These are phyloP conservation scores for Alloscopus bannaensis DNA, from an alignment of 2,888 invertebrate species.

Conservation along the genomic window DNA sequence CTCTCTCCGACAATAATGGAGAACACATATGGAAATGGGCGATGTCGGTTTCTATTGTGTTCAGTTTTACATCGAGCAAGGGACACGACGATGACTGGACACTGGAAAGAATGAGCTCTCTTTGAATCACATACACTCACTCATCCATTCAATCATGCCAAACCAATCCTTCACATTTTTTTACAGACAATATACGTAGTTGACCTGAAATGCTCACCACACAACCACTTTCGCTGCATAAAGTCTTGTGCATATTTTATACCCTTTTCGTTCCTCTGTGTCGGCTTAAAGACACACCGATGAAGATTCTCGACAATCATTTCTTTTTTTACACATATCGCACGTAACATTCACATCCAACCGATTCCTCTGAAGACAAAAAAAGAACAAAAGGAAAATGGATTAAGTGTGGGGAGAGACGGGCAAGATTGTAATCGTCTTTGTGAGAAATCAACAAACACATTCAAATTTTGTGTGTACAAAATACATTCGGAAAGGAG, in stretches of 20 bases:
- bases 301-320: too few relatives aligned
- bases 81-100: slow-evolving; percentile 2
- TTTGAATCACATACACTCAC: slow-evolving; percentile 5
- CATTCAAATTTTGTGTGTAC: too few relatives aligned
- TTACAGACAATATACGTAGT: slow-evolving; percentile 10
- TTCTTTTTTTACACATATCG: too few relatives aligned
- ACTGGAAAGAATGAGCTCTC: slow-evolving; percentile 27
- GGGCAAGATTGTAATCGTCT: background rate
- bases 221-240: background rate
- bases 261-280: background rate
- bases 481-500: background rate
- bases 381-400: background rate
- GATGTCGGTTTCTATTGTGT: slow-evolving; percentile 45
- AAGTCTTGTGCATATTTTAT: background rate
- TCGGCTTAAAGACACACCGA: background rate
- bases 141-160: slow-evolving; percentile 26
- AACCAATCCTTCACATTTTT: slow-evolving; percentile 25
- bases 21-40: too few relatives aligned
- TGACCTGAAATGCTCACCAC: slow-evolving; percentile 48
- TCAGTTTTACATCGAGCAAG: too few relatives aligned
- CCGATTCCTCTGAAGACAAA: background rate
- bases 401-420: background rate
- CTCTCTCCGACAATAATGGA: too few relatives aligned
- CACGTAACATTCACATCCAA: background rate
- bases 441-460: background rate